Evolutionary conservation across 53 echinoderm and acorn worm species (phyloP), one percentile per base, ranked within the genome.

Genomic region (Crossaster papposus): DNA sequence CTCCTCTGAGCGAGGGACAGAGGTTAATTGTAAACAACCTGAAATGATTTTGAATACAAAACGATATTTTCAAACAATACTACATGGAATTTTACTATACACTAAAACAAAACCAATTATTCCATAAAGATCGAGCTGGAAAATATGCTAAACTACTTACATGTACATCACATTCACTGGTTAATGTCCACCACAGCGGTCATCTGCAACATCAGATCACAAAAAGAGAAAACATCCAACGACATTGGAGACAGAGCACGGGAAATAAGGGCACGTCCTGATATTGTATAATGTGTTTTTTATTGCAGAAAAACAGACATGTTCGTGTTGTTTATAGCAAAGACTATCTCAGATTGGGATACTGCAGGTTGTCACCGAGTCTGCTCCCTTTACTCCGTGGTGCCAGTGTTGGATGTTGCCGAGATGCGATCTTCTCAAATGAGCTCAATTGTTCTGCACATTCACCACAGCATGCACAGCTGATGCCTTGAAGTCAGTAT

Each of bases 91-190:
- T 72, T 72, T 10, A 77, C 44, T 44, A 44, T 9, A 44, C 12
- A 58, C 6, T 18, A 8, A 20, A 58, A 58, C 58, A 58, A 11
- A 58, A 20, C 44, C 44, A 44, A 44, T 23, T 4, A 62, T 62
- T 62, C 12, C 62, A 62, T 11, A 23, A 62, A 9, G 23, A 6
- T 23, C 15, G 62, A 17, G 0, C 62, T 23, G 68, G n/a, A 68
- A n/a, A 4, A 58, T 8, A 26, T 20, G 0, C 4, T 74, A 32
- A 74, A 17, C 5, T 83, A 85, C 85, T 85, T 54, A 85, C 85
- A 85, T 85, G 31, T 72, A 72, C 85, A 85, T 85, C 34, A 85
- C 85, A 71, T 85, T 72, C 32, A 52, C 33, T 54, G 72, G 53
- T 73, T 20, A 51, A 85, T 51, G 85, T 85, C 85, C 85, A 85